Conservation (phyloP, 2,797 vertebrate genomes). For the Tauraco hartlaubi region DNA sequence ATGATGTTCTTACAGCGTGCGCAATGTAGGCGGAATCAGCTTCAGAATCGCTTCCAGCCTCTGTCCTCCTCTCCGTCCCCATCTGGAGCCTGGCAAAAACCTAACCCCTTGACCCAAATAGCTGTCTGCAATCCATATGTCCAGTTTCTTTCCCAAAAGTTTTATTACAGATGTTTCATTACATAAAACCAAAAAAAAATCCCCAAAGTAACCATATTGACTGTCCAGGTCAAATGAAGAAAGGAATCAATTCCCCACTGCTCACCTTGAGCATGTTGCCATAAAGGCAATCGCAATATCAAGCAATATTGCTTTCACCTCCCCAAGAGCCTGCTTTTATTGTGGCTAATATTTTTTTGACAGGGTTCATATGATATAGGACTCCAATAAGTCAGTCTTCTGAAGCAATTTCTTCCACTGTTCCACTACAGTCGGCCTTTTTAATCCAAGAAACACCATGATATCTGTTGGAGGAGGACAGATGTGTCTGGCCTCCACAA, state of each 20-base stretch:
- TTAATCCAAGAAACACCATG: constrained; percentile 65
- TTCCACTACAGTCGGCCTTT: constrained; percentile 36
- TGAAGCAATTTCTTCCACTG: constrained; percentile 68
- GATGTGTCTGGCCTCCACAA: constrained; percentile 64
- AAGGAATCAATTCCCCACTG: background rate
- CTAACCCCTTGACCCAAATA: constrained; percentile 39
- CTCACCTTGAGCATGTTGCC: background rate
- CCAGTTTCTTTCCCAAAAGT: constrained; percentile 17
- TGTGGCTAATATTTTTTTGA: constrained; percentile 36
- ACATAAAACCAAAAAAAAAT: background rate
- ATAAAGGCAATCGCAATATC: background rate
- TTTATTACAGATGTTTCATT: constrained; percentile 45
- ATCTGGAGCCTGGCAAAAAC: constrained; percentile 49
- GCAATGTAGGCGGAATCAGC: background rate
- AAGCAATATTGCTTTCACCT: constrained; percentile 20
- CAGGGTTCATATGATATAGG: constrained; percentile 16
- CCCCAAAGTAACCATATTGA: background rate
- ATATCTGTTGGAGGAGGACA: constrained; percentile 68
- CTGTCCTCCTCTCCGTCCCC: background rate
- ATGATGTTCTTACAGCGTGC: background rate
- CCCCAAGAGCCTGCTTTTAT: background rate
- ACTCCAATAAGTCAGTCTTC: constrained; percentile 40
- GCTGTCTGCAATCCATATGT: constrained; percentile 20
- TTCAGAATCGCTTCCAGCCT: background rate
- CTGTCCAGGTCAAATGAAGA: background rate